Conservation (phyloP, 2,888 invertebrate species). For the Pristionchus exspectatus region DNA sequence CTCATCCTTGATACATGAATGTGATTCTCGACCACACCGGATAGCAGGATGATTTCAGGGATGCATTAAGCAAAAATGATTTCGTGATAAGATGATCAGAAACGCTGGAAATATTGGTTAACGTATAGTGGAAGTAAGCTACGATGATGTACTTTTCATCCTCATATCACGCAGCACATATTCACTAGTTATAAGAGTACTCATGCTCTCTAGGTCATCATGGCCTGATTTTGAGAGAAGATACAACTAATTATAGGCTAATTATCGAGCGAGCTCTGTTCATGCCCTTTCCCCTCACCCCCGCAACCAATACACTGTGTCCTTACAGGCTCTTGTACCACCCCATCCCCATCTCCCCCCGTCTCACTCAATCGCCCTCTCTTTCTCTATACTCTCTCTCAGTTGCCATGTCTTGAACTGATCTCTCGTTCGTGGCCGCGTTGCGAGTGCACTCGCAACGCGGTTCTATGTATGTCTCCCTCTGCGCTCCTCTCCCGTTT, state of each 20-base stretch:
- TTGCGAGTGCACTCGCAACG: neutral
- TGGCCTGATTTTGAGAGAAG: neutral
- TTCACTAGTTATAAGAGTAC: too few relatives aligned
- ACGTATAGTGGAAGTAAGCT: too few relatives aligned
- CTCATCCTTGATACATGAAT: too few relatives aligned
- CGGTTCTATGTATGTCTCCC: neutral
- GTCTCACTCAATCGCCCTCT: constrained; percentile 1
- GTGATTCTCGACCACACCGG: too few relatives aligned
- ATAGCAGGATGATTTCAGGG: too few relatives aligned
- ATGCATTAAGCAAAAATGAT: too few relatives aligned
- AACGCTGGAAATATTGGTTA: too few relatives aligned
- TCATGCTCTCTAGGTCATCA: neutral
- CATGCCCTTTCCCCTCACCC: neutral
- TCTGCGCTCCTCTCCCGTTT: neutral
- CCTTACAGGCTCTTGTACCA: constrained; percentile 20
- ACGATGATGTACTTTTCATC: too few relatives aligned
- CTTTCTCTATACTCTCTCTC: constrained; percentile 18
- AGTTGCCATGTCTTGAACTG: neutral
- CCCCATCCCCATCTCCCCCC: neutral
- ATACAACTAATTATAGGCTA: neutral
- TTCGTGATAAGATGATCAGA: too few relatives aligned
- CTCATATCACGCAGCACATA: too few relatives aligned
- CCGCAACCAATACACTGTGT: neutral
- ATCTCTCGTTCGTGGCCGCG: neutral
- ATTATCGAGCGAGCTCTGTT: neutral